Evolutionary conservation across 2,113 vertebrate species (phyloP), one percentile per base, ranked within the genome.

Genomic region (Monopterus albus): DNA sequence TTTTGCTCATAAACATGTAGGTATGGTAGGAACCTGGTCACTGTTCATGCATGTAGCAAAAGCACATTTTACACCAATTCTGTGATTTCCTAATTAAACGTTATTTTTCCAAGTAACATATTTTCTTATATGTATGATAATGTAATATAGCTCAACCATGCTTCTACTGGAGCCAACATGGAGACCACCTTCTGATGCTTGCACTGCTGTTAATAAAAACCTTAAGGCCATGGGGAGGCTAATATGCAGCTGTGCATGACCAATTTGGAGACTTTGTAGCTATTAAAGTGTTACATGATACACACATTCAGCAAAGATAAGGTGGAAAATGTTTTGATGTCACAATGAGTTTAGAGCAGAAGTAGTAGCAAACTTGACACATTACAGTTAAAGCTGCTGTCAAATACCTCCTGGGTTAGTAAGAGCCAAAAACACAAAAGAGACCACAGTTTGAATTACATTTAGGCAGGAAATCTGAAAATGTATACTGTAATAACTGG

Each of bases 381-480:
- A 12, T 75, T 65, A 60, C 60, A 49, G 23, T 83, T 77, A 81
- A 77, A 88, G 80, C 78, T 81, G 67, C 65, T 73, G 81, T 49
- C 63, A 79, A 87, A 88, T 82, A 74, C 61, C 65, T 80, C 36
- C 56, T 79, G 71, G 77, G 59, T 45, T 78, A n/a, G 65, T 42
- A 70, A 83, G 81, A 81, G 75, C 69, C 66, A n/a, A 65, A 78
- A 79, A 89, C 66, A 85, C 67, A 87, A 89, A 81, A 35, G 70
- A 56, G 58, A 75, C 72, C 62, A 17, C 40, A 62, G 79, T 79
- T 82, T 83, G 62, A 78, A 66, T 89, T 86, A 83, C 70, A 78
- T 81, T 81, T 60, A 65, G 68, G 79, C 76, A 79, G 79, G 81
- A 57, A 86, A 83, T 79, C 68, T 82, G 79, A 90, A 90, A 90